Evolutionary conservation across 1,140 invertebrate species (phyloP), one percentile per base, ranked within the genome.

Genomic region (Lutraria rhynchaena): DNA sequence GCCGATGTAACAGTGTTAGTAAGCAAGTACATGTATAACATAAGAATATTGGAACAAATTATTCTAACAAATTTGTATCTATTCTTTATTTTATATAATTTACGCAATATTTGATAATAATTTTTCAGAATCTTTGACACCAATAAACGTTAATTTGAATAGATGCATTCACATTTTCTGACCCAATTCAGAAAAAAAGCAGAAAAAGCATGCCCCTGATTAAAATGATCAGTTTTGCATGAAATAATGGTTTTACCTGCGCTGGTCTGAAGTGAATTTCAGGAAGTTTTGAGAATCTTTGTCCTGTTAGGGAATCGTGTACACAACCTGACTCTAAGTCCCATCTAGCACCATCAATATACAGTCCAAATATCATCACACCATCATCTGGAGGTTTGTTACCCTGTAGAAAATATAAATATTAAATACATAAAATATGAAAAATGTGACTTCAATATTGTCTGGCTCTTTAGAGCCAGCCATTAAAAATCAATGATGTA

Each of bases 271-370:
- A 95, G 81, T 95, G 94, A 53, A 97, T 92, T 41, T 95, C 95
- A 2, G 96, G 96, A 69, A 97, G 91, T 55, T 4, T 94, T 91
- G 49, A 95, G 94, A 93, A 96, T 95, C 90, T 96, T 94, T 93
- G 95, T 67, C 95, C 95, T 87, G 95, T 94, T 75, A 94, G 92
- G 4, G 96, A 95, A 91, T 98, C 96, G 2, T 94, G 94, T 0
- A 98, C 92, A 17, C 93, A 92, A 87, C 94, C 94, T 0, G 89
- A 88, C 33, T 92, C 83, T 24, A 93, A 88, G 87, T 98, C 95
- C 96, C 96, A 98, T 84, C 95, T 93, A 0, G 95, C 96, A 7
- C 96, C 96, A 92, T 98, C 97, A 31, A 98, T 93, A 88, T 95
- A 97, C 44, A 98, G 93, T 0, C 97, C 97, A 92, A 97, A 96